Base-by-base conservation (phyloP, 2,888 invertebrate species). In the Ypsolopha scabrella region DNA sequence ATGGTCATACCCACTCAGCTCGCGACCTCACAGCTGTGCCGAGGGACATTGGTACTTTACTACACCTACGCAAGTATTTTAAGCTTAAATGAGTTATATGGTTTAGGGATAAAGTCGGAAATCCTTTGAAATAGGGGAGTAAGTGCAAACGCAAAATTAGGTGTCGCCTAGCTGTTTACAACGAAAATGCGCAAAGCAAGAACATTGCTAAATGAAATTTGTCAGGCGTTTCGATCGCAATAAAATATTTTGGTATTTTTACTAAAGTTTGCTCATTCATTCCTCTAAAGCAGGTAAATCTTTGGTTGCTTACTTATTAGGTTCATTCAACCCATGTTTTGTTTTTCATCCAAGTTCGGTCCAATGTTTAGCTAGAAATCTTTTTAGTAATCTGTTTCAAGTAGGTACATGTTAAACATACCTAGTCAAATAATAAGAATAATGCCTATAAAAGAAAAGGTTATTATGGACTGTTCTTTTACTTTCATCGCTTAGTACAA, bases 1-100 rank as follows among this genome's bases (percentile, higher is more conserved):
- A 80, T 76, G 72, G 72, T 57, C 57, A 55, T 61, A 67, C 69
- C 65, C 66, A 78, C 79, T 79, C 62, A 64, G 60, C 54, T 60
- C 57, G 59, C 58, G 62, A 58, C 62, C 63, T 55, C 63, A 58
- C 80, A 80, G 72, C 75, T 80, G 80, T 13, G 58, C 75, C 58
- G 70, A 60, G 52, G 55, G 63, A 64, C 68, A 68, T 62, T 61
- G 14, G 58, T 63, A 63, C 59, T 70, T 71, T 75, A 72, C 70
- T 68, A 65, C 62, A 63, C 11, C 43, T 33, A 35, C 9, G 46
- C 9, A 7, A 34, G n/a, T n/a, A 33, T n/a, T 35, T 10, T 10
- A 39, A 39, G n/a, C 46, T 33, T 33, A n/a, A 46, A 35, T 46
- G 34, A 6, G 46, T 13, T 6, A 33, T 11, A 46, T 10, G 34